Conservation (phyloP, 2,888 invertebrate genomes). For the Glaucopsyche alexis region DNA sequence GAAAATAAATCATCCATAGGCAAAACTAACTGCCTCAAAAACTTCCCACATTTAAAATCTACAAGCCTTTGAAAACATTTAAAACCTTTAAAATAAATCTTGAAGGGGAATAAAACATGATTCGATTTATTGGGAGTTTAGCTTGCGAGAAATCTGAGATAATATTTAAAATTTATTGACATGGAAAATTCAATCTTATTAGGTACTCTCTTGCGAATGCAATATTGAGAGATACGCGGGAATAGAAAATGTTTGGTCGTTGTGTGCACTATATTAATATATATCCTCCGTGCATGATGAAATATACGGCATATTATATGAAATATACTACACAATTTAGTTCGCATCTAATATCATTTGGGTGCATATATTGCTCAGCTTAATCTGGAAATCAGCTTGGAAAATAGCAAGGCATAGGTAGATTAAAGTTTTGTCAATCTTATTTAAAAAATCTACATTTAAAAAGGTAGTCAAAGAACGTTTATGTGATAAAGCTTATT, state of each 20-base stretch:
- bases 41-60: background rate
- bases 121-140: slow-evolving; percentile 10
- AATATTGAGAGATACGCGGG: slow-evolving; percentile 20
- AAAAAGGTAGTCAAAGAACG: too few species aligned
- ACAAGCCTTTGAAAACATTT: background rate
- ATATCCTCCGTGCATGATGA: background rate
- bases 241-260: slow-evolving; percentile 22
- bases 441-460: too few species aligned
- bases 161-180: slow-evolving; percentile 28
- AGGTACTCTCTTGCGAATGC: background rate
- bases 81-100: background rate
- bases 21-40: too few species aligned
- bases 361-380: background rate
- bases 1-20: too few species aligned
- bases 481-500: too few species aligned
- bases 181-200: slow-evolving; percentile 25
- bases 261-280: slow-evolving; percentile 21
- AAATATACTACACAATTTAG: background rate
- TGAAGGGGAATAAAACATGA: slow-evolving; percentile 1
- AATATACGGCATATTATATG: background rate
- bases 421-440: too few species aligned
- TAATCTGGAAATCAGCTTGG: too few species aligned
- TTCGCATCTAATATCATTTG: background rate
- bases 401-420: too few species aligned
- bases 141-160: slow-evolving; percentile 18